Base-by-base conservation (phyloP, 2,113 vertebrate species). In the Myrmecophaga tridactyla region DNA sequence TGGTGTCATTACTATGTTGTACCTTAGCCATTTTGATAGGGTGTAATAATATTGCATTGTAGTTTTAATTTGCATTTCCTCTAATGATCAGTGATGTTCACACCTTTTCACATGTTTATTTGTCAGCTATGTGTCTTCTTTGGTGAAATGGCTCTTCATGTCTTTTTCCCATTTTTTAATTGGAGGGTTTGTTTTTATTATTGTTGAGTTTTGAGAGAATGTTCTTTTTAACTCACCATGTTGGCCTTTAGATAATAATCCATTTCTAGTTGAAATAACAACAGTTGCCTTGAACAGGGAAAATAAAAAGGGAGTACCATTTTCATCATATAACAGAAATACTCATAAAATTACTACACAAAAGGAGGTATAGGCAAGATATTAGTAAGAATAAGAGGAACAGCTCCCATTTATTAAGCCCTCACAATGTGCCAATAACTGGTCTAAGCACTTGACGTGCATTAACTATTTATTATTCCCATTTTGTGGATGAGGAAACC, bases 191-290 rank as follows among this genome's bases (percentile, higher is more conserved):
- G 48, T 51, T 51, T 51, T 51, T 10, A 12, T 51, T 10, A 51
- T 51, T 51, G 48, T 56, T 56, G 53, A 56, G 53, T 56, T 56
- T 56, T 20, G 53, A 56, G 18, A 18, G 53, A 56, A 18, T 56
- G 53, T 20, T 56, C 13, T 70, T 80, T 80, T 76, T 76, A 88
- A 70, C 85, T 70, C 56, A 85, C 39, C 43, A 11, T 67, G 70
- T 29, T 87, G 87, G 72, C 53, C 53, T 82, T 96, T 81, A n/a
- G 21, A 27, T 77, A 43, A 73, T 29, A 78, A 20, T 36, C 21
- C 34, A 80, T 72, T 96, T 93, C 84, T 87, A 93, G 86, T 56
- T 63, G 58, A 73, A 94, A 83, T 39, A 78, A 89, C 31, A 78
- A 6, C 53, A 23, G 1, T 7, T 43, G n/a, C 23, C 36, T 81